phyloP scores from a whole-genome alignment of 2,888 invertebrate genomes.

The Oeneis ivallda region DNA sequence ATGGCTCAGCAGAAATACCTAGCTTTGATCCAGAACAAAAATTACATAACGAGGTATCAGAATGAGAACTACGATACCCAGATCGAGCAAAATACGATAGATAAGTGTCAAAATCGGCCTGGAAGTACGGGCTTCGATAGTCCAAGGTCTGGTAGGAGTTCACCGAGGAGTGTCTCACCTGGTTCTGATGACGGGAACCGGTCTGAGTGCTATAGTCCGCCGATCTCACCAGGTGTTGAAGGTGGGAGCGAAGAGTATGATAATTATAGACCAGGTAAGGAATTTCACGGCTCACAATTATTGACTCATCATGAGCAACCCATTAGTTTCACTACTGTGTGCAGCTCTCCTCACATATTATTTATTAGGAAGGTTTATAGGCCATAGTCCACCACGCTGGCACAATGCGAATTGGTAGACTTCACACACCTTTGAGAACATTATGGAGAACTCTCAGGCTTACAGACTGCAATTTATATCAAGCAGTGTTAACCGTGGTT shows the following conservation, averaged over 20 bases:
- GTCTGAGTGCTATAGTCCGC: conserved; percentile 89
- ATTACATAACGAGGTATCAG: conserved; percentile 66
- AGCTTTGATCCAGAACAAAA: conserved; percentile 67
- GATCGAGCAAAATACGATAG: conserved; percentile 73
- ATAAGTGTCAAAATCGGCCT: conserved; percentile 54
- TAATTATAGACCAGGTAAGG: conserved; percentile 71
- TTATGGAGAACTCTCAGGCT: too few species aligned
- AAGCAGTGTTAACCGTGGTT: too few species aligned
- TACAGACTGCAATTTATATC: too few species aligned
- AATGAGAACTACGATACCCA: conserved; percentile 71
- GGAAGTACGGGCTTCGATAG: conserved; percentile 50
- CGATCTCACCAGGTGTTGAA: conserved; percentile 93
- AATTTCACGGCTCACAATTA: background rate
- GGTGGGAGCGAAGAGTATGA: conserved; percentile 80
- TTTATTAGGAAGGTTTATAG: too few species aligned
- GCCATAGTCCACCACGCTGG: too few species aligned
- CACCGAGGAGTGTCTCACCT: conserved; percentile 66
- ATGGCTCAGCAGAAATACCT: conserved; percentile 69
- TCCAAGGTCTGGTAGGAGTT: conserved; percentile 62
- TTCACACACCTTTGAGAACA: too few species aligned
- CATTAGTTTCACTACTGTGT: too few species aligned
- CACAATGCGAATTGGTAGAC: too few species aligned
- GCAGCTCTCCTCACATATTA: too few species aligned
- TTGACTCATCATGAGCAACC: too few species aligned
- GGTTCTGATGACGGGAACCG: conserved; percentile 82